Base-by-base conservation (phyloP, 2,888 invertebrate genomes). In the Nomada hirtipes region DNA sequence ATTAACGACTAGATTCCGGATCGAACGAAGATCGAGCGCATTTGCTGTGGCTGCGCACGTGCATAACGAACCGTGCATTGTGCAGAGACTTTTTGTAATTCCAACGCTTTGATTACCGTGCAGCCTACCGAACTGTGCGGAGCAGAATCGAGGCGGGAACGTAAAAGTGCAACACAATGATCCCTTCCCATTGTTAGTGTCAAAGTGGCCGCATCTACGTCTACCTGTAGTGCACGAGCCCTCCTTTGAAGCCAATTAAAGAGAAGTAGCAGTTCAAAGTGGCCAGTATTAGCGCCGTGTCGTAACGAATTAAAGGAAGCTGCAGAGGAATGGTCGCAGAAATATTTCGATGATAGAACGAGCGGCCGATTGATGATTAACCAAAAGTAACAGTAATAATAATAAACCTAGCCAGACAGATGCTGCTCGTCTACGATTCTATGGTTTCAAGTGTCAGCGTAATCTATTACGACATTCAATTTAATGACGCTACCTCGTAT, bases 21-120 rank as follows among this genome's bases (percentile, higher is more conserved):
- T n/a, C n/a, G 70, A 76, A 79, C 65, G 77, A 82, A 84, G 77
- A 82, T 74, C 82, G 74, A 57, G 42, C 44, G 59, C 64, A 69
- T 69, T 73, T 50, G 63, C 76, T 57, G 44, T 44, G 57, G 52
- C 29, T 47, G 69, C 73, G 87, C 85, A 71, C 86, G 87, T 87
- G 85, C 87, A 78, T 83, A 83, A 86, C 85, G 80, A 86, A 77
- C 73, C 72, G 69, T 67, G 76, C 60, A 76, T 79, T 80, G 83
- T 79, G 52, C 64, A 29, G 47, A 44, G 29, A 57, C 73, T 86
- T 87, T 87, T 65, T 36, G 55, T 60, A 71, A 59, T 64, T 69
- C 60, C 57, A 59, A 75, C 70, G 87, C 55, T 85, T 85, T 63
- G 86, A 87, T 83, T 76, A 70, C 75, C 72, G 76, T 72, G 73